Conservation (phyloP, 2,888 invertebrate species). For the Crepidodera aurea region DNA sequence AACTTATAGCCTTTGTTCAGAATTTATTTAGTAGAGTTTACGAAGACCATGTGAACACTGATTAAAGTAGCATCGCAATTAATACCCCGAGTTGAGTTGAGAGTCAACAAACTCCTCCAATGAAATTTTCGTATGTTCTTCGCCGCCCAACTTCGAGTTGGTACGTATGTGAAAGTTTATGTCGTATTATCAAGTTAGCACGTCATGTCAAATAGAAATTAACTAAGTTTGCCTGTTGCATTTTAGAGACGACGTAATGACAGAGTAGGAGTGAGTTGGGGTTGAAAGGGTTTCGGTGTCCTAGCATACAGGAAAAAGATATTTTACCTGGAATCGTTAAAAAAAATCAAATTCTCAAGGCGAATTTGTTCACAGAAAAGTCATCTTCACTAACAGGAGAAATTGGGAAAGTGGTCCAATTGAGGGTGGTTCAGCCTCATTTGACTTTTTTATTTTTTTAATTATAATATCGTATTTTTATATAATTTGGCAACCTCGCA, state of each 20-base stretch:
- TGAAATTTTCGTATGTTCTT: slow-evolving; percentile 4
- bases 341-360: too few relatives aligned
- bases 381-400: too few relatives aligned
- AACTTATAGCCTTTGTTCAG: background rate
- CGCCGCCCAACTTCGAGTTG: background rate
- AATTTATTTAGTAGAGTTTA: slow-evolving; percentile 1
- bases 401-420: too few relatives aligned
- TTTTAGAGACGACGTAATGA: background rate
- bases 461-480: too few relatives aligned
- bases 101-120: background rate
- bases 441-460: too few relatives aligned
- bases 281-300: too few relatives aligned
- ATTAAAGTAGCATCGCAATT: slow-evolving; percentile 9
- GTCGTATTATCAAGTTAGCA: slow-evolving; percentile 20
- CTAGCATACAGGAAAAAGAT: too few relatives aligned
- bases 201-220: slow-evolving; percentile 25
- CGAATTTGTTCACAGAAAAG: too few relatives aligned
- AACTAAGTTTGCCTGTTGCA: slow-evolving; percentile 27
- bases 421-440: too few relatives aligned
- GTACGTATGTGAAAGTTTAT: slow-evolving; percentile 18
- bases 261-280: background rate
- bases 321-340: too few relatives aligned
- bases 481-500: too few relatives aligned
- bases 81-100: background rate
- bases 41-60: background rate